Conservation (phyloP, 1,140 invertebrate genomes). For the Leptinotarsa defecta region DNA sequence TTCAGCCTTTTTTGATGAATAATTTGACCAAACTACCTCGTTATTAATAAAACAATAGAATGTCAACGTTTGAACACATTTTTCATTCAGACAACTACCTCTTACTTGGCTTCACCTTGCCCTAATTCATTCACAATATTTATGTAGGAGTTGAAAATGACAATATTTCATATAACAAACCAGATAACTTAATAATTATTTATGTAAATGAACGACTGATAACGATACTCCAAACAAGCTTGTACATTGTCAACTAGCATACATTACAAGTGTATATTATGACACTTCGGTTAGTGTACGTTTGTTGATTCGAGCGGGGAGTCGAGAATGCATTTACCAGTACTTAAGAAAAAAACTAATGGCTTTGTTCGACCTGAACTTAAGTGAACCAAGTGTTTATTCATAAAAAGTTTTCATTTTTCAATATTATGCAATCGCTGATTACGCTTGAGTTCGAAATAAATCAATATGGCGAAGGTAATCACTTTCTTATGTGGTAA, state of each 20-base stretch:
- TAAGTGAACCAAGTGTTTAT: too few species aligned
- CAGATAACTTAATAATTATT: slow-evolving; percentile 17
- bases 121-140: slow-evolving; percentile 14
- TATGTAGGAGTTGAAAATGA: slow-evolving; percentile 23
- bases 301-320: background rate
- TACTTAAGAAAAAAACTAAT: too few species aligned
- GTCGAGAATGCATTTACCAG: too few species aligned
- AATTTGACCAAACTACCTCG: too few species aligned
- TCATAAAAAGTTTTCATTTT: too few species aligned
- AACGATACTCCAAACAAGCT: slow-evolving; percentile 12
- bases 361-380: too few species aligned
- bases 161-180: slow-evolving; percentile 16
- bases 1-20: too few species aligned
- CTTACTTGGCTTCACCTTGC: slow-evolving; percentile 14
- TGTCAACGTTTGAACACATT: background rate
- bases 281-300: slow-evolving; percentile 1
- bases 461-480: too few species aligned
- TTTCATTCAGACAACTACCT: background rate
- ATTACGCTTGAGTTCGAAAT: too few species aligned
- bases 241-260: slow-evolving; percentile 4
- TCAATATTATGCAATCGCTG: too few species aligned
- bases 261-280: slow-evolving; percentile 14
- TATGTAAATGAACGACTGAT: slow-evolving; percentile 11
- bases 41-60: background rate
- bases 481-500: too few species aligned